A percentile compares a stretch with the other conserved stretches of the same genome.
These are phyloP conservation scores for Nylanderia fulva DNA, from an alignment of 1,140 invertebrate genomes.

Conservation along the genomic window DNA sequence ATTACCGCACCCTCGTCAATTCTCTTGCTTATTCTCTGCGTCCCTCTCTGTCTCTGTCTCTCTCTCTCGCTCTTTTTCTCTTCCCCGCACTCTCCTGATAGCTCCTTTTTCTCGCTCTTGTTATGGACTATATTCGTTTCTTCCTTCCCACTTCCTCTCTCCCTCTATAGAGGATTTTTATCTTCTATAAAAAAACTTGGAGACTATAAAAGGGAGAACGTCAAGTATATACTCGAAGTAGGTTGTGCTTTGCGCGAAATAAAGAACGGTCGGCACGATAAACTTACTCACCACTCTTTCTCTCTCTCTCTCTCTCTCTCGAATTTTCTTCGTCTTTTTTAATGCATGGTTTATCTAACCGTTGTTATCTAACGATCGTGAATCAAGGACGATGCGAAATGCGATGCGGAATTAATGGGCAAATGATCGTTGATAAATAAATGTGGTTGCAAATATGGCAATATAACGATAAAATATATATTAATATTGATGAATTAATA, in stretches of 20 bases:
- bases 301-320: background rate
- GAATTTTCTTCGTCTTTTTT: background rate
- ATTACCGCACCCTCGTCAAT: slow-evolving; percentile 65
- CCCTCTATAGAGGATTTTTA: background rate
- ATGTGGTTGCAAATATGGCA: too few species aligned
- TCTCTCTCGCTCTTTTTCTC: background rate
- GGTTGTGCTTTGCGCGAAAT: slow-evolving; percentile 10
- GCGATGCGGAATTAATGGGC: too few species aligned
- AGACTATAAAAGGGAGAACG: slow-evolving; percentile 27
- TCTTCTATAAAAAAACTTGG: slow-evolving; percentile 29
- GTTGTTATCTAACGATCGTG: background rate
- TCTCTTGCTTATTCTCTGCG: slow-evolving; percentile 34
- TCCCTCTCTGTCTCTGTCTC: slow-evolving; percentile 1
- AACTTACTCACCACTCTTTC: background rate
- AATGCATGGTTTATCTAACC: background rate
- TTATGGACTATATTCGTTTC: slow-evolving; percentile 16
- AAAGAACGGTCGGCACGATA: background rate
- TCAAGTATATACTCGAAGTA: slow-evolving; percentile 11
- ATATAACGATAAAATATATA: too few species aligned
- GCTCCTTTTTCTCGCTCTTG: background rate
- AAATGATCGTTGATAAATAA: background rate
- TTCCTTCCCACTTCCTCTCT: background rate
- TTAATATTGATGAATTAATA: too few species aligned
- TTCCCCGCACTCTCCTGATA: background rate
- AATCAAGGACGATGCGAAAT: background rate